Conservation (phyloP, 2,113 vertebrate genomes). For the Xiphophorus hellerii region DNA sequence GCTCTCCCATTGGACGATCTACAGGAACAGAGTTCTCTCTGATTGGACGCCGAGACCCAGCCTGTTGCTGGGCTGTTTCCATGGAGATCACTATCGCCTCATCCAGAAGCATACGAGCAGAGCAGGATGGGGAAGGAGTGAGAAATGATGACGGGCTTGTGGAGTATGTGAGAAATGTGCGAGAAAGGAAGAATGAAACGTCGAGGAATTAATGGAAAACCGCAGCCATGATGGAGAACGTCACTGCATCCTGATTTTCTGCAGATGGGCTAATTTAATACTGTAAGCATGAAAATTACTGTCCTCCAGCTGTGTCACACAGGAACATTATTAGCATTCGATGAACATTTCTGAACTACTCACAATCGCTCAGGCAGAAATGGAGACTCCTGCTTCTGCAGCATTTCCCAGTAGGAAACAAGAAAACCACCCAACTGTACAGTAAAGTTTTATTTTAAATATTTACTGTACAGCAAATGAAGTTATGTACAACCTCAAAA, state of each 20-base stretch:
- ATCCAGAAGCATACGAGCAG: slow-evolving; percentile 11
- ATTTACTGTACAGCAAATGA: too few relatives aligned
- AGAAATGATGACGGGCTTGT: slow-evolving; percentile 21
- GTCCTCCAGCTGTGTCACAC: neutral
- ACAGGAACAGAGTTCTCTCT: neutral
- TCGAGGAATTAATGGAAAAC: slow-evolving; percentile 14
- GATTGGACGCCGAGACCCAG: slow-evolving; percentile 67
- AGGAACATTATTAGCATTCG: slow-evolving; percentile 3
- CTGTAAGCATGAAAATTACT: slow-evolving; percentile 6
- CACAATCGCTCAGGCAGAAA: neutral
- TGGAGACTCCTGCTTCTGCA: neutral
- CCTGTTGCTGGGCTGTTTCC: slow-evolving; percentile 82
- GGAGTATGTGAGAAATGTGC: neutral
- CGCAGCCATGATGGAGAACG: slow-evolving; percentile 24
- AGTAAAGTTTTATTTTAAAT: too few relatives aligned
- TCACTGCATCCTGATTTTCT: slow-evolving; percentile 12
- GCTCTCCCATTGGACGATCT: slow-evolving; percentile 63
- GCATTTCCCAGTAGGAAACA: neutral
- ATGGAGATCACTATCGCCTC: slow-evolving; percentile 72
- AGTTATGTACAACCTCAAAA: too few relatives aligned
- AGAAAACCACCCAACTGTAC: neutral
- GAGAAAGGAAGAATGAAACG: neutral
- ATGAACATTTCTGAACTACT: neutral
- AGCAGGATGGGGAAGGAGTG: slow-evolving; percentile 3
- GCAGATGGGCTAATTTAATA: neutral